These are phyloP conservation scores for Dicyrtoma fusca DNA, from an alignment of 2,888 invertebrate species.

Conservation along the genomic window DNA sequence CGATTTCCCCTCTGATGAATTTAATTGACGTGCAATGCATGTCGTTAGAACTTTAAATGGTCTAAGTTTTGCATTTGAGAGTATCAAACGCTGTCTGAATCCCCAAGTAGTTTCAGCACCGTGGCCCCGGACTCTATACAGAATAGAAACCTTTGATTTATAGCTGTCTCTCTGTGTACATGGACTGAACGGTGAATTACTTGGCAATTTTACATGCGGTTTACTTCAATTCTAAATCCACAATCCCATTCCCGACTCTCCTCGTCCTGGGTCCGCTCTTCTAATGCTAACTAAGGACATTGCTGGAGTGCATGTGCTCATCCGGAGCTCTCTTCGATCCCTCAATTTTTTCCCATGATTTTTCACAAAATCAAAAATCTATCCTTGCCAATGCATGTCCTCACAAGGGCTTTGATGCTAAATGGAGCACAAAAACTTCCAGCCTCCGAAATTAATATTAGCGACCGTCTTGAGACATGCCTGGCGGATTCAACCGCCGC, in stretches of 20 bases:
- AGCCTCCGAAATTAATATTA: too few relatives aligned
- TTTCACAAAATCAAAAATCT: too few relatives aligned
- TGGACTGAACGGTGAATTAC: constrained; percentile 27
- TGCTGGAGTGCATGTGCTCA: too few relatives aligned
- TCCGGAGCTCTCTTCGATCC: too few relatives aligned
- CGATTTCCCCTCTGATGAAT: constrained; percentile 36
- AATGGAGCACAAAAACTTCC: too few relatives aligned
- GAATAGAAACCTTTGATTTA: constrained; percentile 25
- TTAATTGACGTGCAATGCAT: constrained; percentile 44
- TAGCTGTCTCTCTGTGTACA: constrained; percentile 13
- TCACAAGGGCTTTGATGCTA: too few relatives aligned
- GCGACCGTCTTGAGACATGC: too few relatives aligned
- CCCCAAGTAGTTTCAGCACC: constrained; percentile 19
- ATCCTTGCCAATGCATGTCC: too few relatives aligned
- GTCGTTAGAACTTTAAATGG: constrained; percentile 42
- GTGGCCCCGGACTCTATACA: background rate
- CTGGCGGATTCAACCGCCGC: too few relatives aligned
- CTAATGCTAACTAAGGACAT: too few relatives aligned
- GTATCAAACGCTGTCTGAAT: constrained; percentile 31
- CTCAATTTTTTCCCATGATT: too few relatives aligned
- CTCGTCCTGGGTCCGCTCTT: too few relatives aligned
- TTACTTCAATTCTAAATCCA: constrained; percentile 26
- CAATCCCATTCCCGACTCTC: constrained; percentile 5
- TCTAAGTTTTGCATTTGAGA: constrained; percentile 39
- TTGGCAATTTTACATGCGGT: constrained; percentile 28